These are phyloP conservation scores for Pterophyllum scalare DNA, from an alignment of 2,113 vertebrate genomes.

Conservation along the genomic window DNA sequence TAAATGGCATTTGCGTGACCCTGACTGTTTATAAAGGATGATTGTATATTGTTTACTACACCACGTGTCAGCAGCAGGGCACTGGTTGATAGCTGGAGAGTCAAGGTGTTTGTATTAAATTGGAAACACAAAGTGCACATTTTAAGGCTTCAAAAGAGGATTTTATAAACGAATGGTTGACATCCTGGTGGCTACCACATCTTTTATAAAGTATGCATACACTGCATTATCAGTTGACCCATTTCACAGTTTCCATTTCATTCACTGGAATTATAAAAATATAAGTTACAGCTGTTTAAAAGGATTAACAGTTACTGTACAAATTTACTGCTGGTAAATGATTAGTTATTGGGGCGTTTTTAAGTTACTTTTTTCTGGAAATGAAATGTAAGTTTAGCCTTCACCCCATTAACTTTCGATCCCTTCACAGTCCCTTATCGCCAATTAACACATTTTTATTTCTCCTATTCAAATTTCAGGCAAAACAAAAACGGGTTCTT, in stretches of 20 bases:
- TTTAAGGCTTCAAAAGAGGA: background rate
- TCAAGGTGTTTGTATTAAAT: background rate
- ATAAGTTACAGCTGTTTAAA: background rate
- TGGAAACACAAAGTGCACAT: background rate
- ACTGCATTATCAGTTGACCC: background rate
- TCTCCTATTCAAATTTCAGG: background rate
- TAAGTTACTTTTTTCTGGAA: background rate
- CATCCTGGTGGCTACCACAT: background rate
- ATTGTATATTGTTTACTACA: no score
- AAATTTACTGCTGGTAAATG: no score
- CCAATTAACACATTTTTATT: background rate
- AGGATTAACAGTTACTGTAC: background rate
- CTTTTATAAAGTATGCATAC: background rate
- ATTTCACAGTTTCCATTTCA: background rate
- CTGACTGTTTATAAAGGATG: no score
- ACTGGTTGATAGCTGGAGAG: no score
- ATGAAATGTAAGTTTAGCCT: no score
- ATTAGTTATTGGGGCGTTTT: rapidly evolving
- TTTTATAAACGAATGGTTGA: background rate
- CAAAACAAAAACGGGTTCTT: background rate
- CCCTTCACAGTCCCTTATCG: background rate
- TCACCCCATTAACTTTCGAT: background rate
- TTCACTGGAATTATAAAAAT: background rate
- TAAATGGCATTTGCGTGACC: background rate
- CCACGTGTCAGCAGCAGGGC: no score